Evolutionary conservation across 2,888 invertebrate genomes (phyloP).

Genomic region (Graphium colonna): DNA sequence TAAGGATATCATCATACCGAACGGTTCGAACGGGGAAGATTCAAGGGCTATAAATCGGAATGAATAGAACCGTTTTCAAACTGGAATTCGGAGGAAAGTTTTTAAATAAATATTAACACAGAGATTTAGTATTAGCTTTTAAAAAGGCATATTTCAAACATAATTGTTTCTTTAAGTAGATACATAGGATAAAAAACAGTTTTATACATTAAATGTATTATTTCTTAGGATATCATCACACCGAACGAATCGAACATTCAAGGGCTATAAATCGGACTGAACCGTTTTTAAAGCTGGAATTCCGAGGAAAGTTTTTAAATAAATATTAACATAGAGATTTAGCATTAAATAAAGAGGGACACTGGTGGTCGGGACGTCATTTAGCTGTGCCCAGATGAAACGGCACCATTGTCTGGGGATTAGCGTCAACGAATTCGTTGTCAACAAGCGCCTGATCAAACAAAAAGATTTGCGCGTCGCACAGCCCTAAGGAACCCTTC

Average conservation of each 20-base stretch:
- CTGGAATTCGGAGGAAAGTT: constrained; percentile 50
- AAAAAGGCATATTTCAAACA: no score
- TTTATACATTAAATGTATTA: no score
- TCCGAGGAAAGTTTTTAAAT: constrained; percentile 54
- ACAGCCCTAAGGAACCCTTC: constrained; percentile 55
- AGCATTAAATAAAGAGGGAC: constrained; percentile 54
- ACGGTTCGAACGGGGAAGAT: background rate
- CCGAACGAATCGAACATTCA: no score
- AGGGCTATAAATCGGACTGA: no score
- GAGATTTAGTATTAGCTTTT: no score
- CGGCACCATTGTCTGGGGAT: constrained; percentile 72
- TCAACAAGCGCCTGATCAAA: constrained; percentile 77
- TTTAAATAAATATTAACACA: constrained; percentile 61
- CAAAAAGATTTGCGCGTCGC: constrained; percentile 66
- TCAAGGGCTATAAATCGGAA: constrained; percentile 22
- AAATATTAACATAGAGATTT: constrained; percentile 61
- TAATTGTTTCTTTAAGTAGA: no score
- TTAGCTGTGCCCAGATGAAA: constrained; percentile 57
- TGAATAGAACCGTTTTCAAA: constrained; percentile 39
- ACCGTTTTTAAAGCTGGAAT: constrained; percentile 44
- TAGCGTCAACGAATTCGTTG: constrained; percentile 77
- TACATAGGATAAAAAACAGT: no score
- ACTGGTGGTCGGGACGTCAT: constrained; percentile 49
- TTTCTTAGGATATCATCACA: no score
- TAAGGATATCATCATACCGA: no score